phyloP scores from a whole-genome alignment of 1,140 invertebrate genomes.

The Catajapyx aquilonaris region DNA sequence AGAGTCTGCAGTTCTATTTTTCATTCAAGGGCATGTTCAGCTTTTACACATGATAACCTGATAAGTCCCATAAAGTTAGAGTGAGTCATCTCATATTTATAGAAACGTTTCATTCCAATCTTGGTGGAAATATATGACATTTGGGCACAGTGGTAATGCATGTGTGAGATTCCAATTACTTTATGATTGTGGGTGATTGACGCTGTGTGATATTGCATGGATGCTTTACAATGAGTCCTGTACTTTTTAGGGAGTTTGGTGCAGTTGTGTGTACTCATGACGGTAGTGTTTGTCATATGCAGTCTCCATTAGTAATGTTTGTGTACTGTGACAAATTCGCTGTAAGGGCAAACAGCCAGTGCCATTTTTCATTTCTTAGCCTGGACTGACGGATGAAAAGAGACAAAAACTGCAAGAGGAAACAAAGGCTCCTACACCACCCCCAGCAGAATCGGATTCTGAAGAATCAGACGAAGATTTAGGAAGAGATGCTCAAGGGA shows the following conservation, averaged over 20 bases:
- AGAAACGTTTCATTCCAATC: too few relatives aligned
- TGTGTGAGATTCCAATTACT: too few relatives aligned
- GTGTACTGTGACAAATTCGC: neutral
- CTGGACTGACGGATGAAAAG: conserved; percentile 15
- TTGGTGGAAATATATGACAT: too few relatives aligned
- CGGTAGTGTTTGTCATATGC: neutral
- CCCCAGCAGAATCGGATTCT: conserved; percentile 5
- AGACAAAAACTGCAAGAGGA: conserved; percentile 13
- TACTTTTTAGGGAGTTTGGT: neutral
- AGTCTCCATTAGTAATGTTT: neutral
- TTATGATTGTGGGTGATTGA: too few relatives aligned
- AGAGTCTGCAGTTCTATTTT: too few relatives aligned
- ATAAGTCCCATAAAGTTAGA: too few relatives aligned
- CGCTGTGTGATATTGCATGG: neutral
- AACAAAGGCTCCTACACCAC: conserved; percentile 4
- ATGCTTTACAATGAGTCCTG: neutral
- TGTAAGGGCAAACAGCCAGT: neutral
- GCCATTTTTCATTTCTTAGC: conserved; percentile 3
- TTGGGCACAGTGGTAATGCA: too few relatives aligned
- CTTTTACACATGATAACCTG: too few relatives aligned
- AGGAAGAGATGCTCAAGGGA: conserved; percentile 47
- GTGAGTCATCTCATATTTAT: too few relatives aligned
- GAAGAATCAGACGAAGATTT: conserved; percentile 33
- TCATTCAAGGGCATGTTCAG: too few relatives aligned
- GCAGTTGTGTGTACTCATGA: neutral